Evolutionary conservation across 2,113 vertebrate genomes (phyloP).

Genomic region (Brevimyrus niger): DNA sequence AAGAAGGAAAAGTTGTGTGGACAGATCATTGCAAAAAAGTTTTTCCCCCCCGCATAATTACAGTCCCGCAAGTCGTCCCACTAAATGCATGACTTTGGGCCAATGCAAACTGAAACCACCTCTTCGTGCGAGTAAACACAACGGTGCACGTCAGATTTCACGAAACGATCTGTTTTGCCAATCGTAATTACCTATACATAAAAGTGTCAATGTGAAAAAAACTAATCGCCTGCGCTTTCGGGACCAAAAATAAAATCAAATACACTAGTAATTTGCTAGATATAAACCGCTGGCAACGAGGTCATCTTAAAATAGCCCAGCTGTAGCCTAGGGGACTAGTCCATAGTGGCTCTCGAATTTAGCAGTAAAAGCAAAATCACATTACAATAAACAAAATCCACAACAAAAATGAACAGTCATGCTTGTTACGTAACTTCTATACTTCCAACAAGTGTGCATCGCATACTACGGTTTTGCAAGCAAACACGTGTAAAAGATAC

Average conservation of each 20-base stretch:
- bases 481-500: neutral
- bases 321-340: neutral
- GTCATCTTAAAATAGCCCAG: neutral
- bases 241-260: neutral
- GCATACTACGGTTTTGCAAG: neutral
- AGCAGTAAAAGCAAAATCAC: neutral
- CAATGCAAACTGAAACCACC: neutral
- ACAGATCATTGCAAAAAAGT: neutral
- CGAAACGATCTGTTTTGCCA: neutral
- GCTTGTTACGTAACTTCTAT: neutral
- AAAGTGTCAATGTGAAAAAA: neutral
- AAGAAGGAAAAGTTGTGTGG: neutral
- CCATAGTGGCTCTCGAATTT: neutral
- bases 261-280: neutral
- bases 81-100: neutral
- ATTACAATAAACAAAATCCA: neutral
- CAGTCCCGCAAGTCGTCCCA: neutral
- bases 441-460: neutral
- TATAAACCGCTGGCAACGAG: neutral
- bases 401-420: neutral
- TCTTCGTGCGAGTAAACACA: neutral
- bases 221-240: neutral
- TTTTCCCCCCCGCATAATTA: neutral
- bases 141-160: neutral
- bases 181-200: neutral